Evolutionary conservation across 2,888 invertebrate genomes (phyloP), one percentile per base, ranked within the genome.

Genomic region (Gibbula magus): DNA sequence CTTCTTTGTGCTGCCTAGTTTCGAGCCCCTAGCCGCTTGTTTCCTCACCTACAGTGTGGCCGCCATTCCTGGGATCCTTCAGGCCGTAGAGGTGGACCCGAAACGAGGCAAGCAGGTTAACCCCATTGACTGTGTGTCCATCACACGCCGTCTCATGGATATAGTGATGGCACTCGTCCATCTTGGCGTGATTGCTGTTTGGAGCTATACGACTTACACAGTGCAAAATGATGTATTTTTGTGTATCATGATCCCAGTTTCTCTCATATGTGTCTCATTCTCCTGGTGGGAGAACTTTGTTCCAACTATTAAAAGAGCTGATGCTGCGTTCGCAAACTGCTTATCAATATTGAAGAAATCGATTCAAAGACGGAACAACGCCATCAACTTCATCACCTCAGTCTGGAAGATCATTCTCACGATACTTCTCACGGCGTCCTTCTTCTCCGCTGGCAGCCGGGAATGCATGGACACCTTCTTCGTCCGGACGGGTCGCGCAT

Each of bases 341-440:
- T 75, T 80, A 35, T 74, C 82, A 4, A 56, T 8, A n/a, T 20
- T 82, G 10, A 86, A 84, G 78, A 79, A 83, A 5, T 81, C 84
- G 35, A 80, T 87, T 22, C 79, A 81, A 32, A 85, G 84, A 66
- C 79, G 86, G 54, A 70, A 84, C 0, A 85, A 84, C n/a, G 86
- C 84, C 67, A 81, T 85, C 10, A 82, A 76, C 7, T 78, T 83
- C 25, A 79, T 84, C 52, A 79, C 83, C 10, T 79, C 80, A 20
- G 18, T 75, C 2, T 75, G 79, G 75, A 75, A 79, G 16, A 75
- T 75, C 8, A 20, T 79, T 7, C 75, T 79, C 3, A 75, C 75
- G 8, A 54, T 79, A 52, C 82, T 52, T 32, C 74, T 74, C 2
- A 77, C 83, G 16, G 81, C 80, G 13, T 20, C 81, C 53, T 77